Base-by-base conservation (phyloP, 2,888 invertebrate genomes). In the Mylabris sibirica region DNA sequence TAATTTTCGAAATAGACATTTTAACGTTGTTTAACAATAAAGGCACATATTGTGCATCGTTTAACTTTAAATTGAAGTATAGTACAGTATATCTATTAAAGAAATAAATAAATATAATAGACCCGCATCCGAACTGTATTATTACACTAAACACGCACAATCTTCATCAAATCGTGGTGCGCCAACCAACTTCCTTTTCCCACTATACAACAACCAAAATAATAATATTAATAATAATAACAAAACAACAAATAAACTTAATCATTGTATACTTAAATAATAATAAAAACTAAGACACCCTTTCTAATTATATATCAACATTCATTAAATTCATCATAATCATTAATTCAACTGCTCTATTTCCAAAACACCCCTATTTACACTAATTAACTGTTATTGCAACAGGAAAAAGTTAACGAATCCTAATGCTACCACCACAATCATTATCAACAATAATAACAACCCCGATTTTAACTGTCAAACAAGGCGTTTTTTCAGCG, bases 1-100 rank as follows among this genome's bases (percentile, higher is more conserved):
- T 20, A 64, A 34, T 34, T 30, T 59, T 20, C 24, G 26, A 57
- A 17, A 20, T 30, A 12, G 30, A 64, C 34, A 2, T 62, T 34
- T 62, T 26, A n/a, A 8, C 9, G 38, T 62, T 26, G 34, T 44
- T 62, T 26, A 34, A 9, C 59, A 30, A 34, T 26, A 59, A 34
- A 62, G 22, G 24, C 44, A 60, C 64, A 67, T 68, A 74, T 75
- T 75, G 73, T 75, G 60, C 44, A 65, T 49, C 69, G 63, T 60
- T 72, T 76, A 70, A 65, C 68, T 65, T 62, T 67, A 74, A 76
- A 78, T 78, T 76, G 75, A 75, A 76, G 74, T 75, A 77, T 75
- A 76, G 77, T 75, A 74, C 78, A 78, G 74, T 77, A 73, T 74
- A 77, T 78, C 75, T 73, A 75, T 76, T 77, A 77, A 73, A 66